Conservation (phyloP, 2,113 vertebrate species). For the Notiomystis cincta region DNA sequence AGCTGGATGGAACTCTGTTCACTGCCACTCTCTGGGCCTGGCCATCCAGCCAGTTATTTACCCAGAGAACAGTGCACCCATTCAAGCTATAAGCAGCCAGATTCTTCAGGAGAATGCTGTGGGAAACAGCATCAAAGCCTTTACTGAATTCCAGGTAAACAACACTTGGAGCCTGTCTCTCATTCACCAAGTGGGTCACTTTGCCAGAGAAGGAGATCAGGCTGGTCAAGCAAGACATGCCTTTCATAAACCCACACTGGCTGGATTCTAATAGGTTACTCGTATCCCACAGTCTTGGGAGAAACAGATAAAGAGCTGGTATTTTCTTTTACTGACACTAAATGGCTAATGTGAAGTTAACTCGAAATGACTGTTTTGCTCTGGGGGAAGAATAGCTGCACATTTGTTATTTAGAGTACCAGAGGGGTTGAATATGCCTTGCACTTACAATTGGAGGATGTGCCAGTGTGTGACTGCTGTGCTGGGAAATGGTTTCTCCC, state of each 20-base stretch:
- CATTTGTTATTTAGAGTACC: background rate
- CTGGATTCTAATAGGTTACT: background rate
- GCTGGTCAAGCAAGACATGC: background rate
- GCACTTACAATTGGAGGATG: background rate
- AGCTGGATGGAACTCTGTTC: background rate
- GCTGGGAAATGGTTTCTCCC: background rate
- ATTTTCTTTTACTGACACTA: slow-evolving; percentile 14
- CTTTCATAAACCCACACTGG: background rate
- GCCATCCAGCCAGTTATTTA: background rate
- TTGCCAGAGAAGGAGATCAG: background rate
- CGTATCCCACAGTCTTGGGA: background rate
- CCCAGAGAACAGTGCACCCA: background rate
- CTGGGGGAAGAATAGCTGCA: background rate
- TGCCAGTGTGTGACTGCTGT: background rate
- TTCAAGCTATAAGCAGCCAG: background rate
- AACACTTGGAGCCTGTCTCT: background rate
- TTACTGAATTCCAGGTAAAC: background rate
- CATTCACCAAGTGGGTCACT: background rate
- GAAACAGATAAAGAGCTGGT: background rate
- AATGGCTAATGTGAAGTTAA: slow-evolving; percentile 39
- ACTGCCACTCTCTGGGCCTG: background rate
- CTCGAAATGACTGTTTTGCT: slow-evolving; percentile 12
- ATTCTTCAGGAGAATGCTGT: background rate
- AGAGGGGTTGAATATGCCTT: background rate
- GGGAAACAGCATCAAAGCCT: background rate